Percentiles rank a stretch among this genome's conserved stretches.
phyloP scores from a whole-genome alignment of 1,140 invertebrate species.

The Ericerus pela region DNA sequence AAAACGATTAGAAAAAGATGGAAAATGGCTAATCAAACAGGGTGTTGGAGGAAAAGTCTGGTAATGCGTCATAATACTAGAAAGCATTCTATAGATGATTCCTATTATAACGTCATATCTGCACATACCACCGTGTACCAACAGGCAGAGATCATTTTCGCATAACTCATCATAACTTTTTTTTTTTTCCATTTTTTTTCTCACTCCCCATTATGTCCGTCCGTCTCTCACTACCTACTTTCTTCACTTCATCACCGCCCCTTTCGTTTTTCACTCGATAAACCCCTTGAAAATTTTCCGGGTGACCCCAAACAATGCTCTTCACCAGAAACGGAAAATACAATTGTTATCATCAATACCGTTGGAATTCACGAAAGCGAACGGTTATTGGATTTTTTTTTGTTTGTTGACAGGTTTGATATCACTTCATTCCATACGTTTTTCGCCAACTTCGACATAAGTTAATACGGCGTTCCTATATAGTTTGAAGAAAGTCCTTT shows the following conservation, averaged over 20 bases:
- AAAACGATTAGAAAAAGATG: constrained; percentile 11
- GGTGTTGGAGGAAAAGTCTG: background rate
- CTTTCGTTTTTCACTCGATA: too few relatives aligned
- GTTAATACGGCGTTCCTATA: too few relatives aligned
- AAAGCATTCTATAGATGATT: background rate
- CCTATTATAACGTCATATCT: constrained; percentile 6
- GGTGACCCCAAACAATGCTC: constrained; percentile 8
- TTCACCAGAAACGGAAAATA: constrained; percentile 3
- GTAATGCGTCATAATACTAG: constrained; percentile 10
- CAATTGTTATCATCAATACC: constrained; percentile 4
- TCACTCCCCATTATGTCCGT: too few relatives aligned
- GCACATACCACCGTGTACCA: constrained; percentile 4
- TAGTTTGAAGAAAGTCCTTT: too few relatives aligned
- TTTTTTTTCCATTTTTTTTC: too few relatives aligned
- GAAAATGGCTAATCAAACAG: constrained; percentile 11
- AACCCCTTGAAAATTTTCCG: background rate
- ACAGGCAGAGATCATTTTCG: background rate
- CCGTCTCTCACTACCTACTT: too few relatives aligned
- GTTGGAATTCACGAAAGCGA: constrained; percentile 3
- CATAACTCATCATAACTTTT: background rate
- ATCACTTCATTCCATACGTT: constrained; percentile 11
- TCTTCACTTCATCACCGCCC: too few relatives aligned
- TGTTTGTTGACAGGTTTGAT: constrained; percentile 12
- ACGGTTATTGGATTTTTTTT: constrained; percentile 11
- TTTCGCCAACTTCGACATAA: constrained; percentile 4